Percentiles rank a stretch among this genome's conserved stretches.
Conservation (phyloP, 1,140 invertebrate genomes). For the Dermatophagoides farinae region DNA sequence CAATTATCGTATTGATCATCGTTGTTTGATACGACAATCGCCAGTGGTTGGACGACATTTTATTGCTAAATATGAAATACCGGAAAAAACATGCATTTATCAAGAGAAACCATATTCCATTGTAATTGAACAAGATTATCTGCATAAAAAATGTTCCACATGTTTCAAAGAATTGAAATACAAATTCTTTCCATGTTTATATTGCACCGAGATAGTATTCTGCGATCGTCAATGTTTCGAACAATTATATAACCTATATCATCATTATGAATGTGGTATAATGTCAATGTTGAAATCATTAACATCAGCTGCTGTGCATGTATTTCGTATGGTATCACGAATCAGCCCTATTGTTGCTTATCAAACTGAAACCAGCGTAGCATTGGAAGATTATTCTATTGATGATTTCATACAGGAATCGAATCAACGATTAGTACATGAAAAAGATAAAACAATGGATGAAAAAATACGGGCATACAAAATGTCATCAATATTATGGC, state of each 20-base stretch:
- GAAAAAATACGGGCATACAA: background rate
- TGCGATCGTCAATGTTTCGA: background rate
- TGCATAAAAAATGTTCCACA: background rate
- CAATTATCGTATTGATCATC: background rate
- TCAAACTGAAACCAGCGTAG: background rate
- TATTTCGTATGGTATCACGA: background rate
- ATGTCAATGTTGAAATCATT: background rate
- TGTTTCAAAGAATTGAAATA: background rate
- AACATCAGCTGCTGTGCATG: background rate
- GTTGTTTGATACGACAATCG: background rate
- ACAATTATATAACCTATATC: background rate
- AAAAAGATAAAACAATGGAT: background rate
- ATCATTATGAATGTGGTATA: constrained; percentile 6
- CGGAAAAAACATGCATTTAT: background rate
- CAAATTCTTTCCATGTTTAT: background rate
- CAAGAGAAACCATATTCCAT: background rate
- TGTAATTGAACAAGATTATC: background rate
- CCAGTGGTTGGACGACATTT: constrained; percentile 3
- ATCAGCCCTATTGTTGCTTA: background rate
- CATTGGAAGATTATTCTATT: background rate
- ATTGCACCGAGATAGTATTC: constrained; percentile 1
- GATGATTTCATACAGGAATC: background rate
- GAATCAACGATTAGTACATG: background rate
- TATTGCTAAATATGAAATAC: background rate
- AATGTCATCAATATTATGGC: constrained; percentile 7